Conservation (phyloP, 2,888 invertebrate species). For the Augiades crinisus region DNA sequence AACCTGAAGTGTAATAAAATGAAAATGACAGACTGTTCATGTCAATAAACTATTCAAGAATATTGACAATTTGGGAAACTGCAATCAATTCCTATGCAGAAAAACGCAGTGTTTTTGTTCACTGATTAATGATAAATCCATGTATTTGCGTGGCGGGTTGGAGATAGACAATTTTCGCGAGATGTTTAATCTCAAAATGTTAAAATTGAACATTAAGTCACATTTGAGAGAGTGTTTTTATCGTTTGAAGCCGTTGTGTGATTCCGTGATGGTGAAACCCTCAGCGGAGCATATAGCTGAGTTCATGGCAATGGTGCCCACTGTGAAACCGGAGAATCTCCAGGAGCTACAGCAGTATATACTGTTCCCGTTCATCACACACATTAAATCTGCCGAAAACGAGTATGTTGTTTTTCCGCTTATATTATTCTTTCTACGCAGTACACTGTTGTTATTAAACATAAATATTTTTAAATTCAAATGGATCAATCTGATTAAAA, state of each 20-base stretch:
- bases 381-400: constrained; percentile 54
- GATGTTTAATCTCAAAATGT: not conserved
- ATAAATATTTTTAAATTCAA: too few species aligned
- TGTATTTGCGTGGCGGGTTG: not conserved
- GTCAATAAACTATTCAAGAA: constrained; percentile 3
- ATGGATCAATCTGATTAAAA: too few species aligned
- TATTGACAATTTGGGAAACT: constrained; percentile 1
- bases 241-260: constrained; percentile 77
- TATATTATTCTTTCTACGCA: too few species aligned
- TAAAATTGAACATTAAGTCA: constrained; percentile 45
- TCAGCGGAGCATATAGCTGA: constrained; percentile 54
- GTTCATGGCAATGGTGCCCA: constrained; percentile 50
- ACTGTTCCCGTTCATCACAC: constrained; percentile 73
- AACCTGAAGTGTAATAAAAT: not conserved
- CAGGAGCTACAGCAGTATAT: constrained; percentile 79
- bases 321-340: constrained; percentile 58
- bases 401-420: constrained; percentile 50
- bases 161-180: not conserved
- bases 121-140: not conserved
- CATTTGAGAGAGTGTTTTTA: constrained; percentile 59
- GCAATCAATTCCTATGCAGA: not conserved
- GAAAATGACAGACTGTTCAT: not conserved
- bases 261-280: constrained; percentile 72
- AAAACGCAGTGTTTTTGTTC: constrained; percentile 10
- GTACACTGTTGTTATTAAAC: too few species aligned